phyloP scores from a whole-genome alignment of 1,140 invertebrate species.

The Pemphigus obesinymphae region DNA sequence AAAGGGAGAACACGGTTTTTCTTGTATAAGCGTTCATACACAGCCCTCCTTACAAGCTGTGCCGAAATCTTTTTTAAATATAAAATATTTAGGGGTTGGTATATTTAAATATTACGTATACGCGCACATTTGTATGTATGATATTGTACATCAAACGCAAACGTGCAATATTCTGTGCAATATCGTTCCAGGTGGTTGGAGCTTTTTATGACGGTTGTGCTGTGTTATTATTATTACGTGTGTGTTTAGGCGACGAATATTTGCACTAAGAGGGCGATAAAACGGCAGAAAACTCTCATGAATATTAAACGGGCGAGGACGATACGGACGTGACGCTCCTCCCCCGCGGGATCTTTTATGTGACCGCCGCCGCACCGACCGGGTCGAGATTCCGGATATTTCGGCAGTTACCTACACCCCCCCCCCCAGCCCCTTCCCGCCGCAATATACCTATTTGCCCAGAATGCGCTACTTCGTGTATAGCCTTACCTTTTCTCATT shows the following conservation, averaged over 20 bases:
- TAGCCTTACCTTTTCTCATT: conserved; percentile 12
- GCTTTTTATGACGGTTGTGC: conserved; percentile 31
- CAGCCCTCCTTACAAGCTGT: neutral
- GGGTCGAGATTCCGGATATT: conserved; percentile 31
- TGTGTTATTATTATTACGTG: conserved; percentile 35
- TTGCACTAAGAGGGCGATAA: conserved; percentile 37
- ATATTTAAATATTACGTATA: neutral
- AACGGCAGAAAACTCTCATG: conserved; percentile 34
- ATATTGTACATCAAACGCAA: neutral
- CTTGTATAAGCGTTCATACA: neutral
- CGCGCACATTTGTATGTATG: neutral
- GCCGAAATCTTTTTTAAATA: neutral
- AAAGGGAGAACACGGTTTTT: neutral
- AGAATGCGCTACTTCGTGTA: neutral
- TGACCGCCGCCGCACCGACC: neutral
- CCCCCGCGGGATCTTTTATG: conserved; percentile 7
- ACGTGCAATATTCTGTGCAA: conserved; percentile 22
- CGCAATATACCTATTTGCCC: neutral
- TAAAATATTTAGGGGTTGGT: neutral
- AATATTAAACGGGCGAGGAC: conserved; percentile 18
- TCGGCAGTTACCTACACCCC: conserved; percentile 8
- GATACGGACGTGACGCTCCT: conserved; percentile 11
- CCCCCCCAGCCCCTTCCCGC: neutral
- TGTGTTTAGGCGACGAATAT: conserved; percentile 37
- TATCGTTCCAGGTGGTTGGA: conserved; percentile 17